These are phyloP conservation scores for Diceros bicornis DNA, from an alignment of 2,797 vertebrate genomes.

Conservation along the genomic window DNA sequence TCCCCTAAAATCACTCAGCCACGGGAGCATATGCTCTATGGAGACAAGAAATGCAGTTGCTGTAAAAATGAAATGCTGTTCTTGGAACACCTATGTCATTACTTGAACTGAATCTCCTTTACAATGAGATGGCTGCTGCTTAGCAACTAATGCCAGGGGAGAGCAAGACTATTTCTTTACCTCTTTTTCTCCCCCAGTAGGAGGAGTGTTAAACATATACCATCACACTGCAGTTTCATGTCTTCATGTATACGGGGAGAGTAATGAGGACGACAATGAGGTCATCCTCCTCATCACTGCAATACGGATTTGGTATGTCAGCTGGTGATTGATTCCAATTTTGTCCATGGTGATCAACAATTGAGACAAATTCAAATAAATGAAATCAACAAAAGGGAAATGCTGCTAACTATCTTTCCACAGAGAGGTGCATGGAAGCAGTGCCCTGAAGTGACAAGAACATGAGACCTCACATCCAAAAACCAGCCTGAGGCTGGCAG, in stretches of 20 bases:
- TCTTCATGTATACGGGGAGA: neutral
- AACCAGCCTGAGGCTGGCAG: neutral
- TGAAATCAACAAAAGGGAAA: neutral
- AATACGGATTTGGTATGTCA: neutral
- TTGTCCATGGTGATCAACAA: neutral
- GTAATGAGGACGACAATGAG: neutral
- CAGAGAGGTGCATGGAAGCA: neutral
- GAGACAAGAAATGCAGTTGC: constrained; percentile 44
- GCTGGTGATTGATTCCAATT: neutral
- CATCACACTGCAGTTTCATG: neutral
- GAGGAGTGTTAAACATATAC: neutral
- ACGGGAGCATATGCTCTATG: neutral
- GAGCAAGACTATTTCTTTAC: neutral
- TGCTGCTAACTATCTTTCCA: neutral
- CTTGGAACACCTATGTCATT: constrained; percentile 72
- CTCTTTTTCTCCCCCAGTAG: neutral
- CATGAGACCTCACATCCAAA: neutral
- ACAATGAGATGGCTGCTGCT: constrained; percentile 68
- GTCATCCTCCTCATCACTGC: neutral
- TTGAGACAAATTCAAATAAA: constrained; percentile 17
- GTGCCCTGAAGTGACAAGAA: neutral
- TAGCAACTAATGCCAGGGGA: constrained; percentile 63
- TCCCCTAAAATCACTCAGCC: constrained; percentile 5
- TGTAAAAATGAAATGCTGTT: constrained; percentile 71
- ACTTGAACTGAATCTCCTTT: constrained; percentile 71